phyloP scores from a whole-genome alignment of 2,113 vertebrate species.

The Grallaria varia region DNA sequence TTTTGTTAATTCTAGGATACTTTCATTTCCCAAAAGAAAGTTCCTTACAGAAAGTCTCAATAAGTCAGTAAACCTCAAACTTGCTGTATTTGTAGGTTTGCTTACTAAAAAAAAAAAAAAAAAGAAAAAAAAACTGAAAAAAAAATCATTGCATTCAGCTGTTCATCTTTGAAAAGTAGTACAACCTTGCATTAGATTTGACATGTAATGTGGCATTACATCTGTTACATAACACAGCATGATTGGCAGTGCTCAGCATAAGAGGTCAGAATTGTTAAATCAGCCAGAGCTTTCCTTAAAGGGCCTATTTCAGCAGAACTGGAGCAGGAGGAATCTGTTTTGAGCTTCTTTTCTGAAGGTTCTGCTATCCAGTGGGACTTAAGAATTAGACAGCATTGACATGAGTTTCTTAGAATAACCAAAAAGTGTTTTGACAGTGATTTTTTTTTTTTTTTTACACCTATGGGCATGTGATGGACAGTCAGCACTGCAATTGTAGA shows the following conservation, averaged over 20 bases:
- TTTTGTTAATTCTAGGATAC: background rate
- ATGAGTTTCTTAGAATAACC: background rate
- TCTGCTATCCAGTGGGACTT: background rate
- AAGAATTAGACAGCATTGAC: background rate
- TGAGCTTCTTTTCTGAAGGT: background rate
- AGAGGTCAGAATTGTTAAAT: slow-evolving; percentile 6
- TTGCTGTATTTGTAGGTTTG: background rate
- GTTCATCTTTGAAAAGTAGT: background rate
- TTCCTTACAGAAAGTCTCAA: background rate
- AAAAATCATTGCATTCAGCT: background rate
- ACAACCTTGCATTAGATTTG: background rate
- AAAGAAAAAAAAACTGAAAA: no score
- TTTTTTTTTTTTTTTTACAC: background rate
- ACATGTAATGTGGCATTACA: background rate
- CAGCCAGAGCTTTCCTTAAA: background rate
- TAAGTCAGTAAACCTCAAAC: background rate
- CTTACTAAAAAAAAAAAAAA: background rate
- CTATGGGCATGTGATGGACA: background rate
- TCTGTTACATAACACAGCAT: background rate
- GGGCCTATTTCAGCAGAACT: background rate
- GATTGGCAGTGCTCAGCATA: background rate
- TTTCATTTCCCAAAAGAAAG: background rate
- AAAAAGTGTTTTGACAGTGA: background rate
- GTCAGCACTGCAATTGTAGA: background rate
- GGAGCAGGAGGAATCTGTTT: background rate